Evolutionary conservation across 1,140 invertebrate genomes (phyloP), one percentile per base, ranked within the genome.

Genomic region (Aphelinus certus): DNA sequence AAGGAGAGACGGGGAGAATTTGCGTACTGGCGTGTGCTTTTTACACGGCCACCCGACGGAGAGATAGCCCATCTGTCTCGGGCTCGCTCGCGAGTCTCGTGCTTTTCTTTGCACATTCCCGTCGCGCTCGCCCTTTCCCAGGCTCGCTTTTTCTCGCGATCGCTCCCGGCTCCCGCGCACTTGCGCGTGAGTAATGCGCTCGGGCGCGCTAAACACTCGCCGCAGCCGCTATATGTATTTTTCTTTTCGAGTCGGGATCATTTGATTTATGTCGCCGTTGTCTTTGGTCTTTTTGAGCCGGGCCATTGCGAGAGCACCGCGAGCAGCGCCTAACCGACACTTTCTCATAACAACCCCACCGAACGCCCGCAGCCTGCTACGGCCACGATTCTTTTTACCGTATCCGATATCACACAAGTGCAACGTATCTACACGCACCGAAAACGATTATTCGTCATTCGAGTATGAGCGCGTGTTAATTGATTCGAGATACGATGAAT

Each of bases 11-110:
- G 7, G 49, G n/a, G 58, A 46, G 60, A 69, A 69, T 74, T 63
- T 49, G 73, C 73, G 58, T 49, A 42, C 2, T 42, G 65, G 9
- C 56, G 45, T n/a, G 51, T 7, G 60, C 61, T 70, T 75, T 75
- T 64, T 74, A 56, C 72, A 60, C 55, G 6, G 51, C 2, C 68
- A n/a, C 3, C 3, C 26, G 10, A 57, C 56, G 56, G 4, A 10
- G 9, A 10, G 53, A 64, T 53, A 66, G 74, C 74, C 74, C 74
- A 76, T 76, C 68, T 76, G 74, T 76, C 74, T 76, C 67, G 55
- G n/a, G 58, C 9, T 47, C 49, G 53, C 46, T 46, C 49, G n/a
- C 46, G 58, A n/a, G 48, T 73, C 61, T 63, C 64, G 47, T 45
- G 43, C 61, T 45, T 72, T 58, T 47, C 58, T 51, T 49, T 3